A percentile compares a stretch with the other conserved stretches of the same genome.
These are phyloP conservation scores for Noctua janthe DNA, from an alignment of 2,888 invertebrate species.

Conservation along the genomic window DNA sequence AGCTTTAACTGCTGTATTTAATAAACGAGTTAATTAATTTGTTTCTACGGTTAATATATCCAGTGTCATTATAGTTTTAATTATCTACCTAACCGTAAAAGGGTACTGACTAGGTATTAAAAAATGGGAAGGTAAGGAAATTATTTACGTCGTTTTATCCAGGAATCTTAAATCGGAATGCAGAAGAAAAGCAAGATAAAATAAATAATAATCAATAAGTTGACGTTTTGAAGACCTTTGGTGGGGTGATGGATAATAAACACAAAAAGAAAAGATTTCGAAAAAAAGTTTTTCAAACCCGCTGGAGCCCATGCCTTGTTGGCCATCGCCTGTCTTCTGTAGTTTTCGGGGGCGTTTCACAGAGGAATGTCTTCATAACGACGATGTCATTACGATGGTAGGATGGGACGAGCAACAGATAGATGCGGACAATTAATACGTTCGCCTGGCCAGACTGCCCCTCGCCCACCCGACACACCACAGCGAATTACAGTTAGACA, in stretches of 20 bases:
- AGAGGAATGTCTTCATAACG: slow-evolving; percentile 68
- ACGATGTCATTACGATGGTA: slow-evolving; percentile 63
- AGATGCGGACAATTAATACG: slow-evolving; percentile 66
- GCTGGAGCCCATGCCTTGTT: slow-evolving; percentile 14
- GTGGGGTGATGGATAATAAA: neutral
- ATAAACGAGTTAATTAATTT: slow-evolving; percentile 6
- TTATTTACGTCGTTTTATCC: neutral
- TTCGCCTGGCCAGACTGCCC: slow-evolving; percentile 21
- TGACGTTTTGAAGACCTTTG: neutral
- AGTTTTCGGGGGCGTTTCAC: slow-evolving; percentile 50
- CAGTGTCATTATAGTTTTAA: neutral
- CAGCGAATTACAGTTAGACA: slow-evolving; percentile 4
- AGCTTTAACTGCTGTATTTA: slow-evolving; percentile 15
- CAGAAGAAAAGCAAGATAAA: neutral
- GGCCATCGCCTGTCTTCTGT: slow-evolving; percentile 6
- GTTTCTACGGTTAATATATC: neutral
- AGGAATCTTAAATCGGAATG: neutral
- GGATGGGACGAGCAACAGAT: slow-evolving; percentile 42
- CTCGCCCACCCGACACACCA: slow-evolving; percentile 15
- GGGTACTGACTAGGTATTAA: neutral
- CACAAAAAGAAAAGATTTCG: too few relatives aligned
- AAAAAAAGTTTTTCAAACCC: neutral
- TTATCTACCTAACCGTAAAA: neutral
- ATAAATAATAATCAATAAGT: neutral
- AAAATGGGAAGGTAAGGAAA: neutral